A percentile compares a stretch with the other conserved stretches of the same genome.
Conservation (phyloP, 2,797 vertebrate species). For the Otolemur crassicaudatus region DNA sequence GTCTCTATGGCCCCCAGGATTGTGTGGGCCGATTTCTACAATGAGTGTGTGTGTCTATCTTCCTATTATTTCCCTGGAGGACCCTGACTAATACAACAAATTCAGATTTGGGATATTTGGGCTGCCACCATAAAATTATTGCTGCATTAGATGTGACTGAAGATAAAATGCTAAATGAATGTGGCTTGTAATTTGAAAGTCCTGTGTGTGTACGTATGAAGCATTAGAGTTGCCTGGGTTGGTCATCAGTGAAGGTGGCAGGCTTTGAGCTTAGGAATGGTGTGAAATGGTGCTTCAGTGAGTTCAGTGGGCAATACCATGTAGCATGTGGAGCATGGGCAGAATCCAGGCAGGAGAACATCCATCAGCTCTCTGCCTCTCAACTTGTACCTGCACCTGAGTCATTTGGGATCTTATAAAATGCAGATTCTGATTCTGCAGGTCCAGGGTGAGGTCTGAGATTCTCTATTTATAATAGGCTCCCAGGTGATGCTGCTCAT, state of each 20-base stretch:
- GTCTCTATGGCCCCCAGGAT: neutral
- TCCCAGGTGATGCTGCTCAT: neutral
- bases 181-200: neutral
- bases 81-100: neutral
- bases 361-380: neutral
- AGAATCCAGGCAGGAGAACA: neutral
- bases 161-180: constrained; percentile 16
- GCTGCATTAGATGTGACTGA: neutral
- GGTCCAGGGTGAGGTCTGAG: neutral
- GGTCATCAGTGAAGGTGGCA: neutral
- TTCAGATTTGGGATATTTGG: neutral
- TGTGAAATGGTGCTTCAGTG: accelerated
- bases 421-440: neutral
- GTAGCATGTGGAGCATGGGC: no score
- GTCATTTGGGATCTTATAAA: neutral
- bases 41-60: neutral
- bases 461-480: neutral
- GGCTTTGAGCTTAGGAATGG: neutral
- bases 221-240: neutral
- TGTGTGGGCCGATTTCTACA: neutral
- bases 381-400: neutral
- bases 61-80: neutral
- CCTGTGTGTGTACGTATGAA: no score
- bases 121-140: neutral
- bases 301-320: neutral